phyloP scores from a whole-genome alignment of 2,113 vertebrate species.

The Illadopsis cleaveri region DNA sequence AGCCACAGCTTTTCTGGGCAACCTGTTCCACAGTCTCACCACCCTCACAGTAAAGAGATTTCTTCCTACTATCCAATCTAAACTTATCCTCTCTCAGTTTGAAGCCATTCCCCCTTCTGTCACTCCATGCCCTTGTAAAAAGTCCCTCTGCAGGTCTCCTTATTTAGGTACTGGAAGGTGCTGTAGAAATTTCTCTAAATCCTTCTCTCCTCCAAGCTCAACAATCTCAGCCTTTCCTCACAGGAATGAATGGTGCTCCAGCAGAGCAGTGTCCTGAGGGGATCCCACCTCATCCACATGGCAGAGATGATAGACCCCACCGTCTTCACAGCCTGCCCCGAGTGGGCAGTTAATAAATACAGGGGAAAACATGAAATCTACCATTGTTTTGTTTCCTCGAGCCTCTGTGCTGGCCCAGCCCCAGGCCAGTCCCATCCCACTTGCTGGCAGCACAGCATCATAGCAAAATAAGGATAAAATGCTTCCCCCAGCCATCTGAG shows the following conservation, averaged over 20 bases:
- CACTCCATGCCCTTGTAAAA: neutral
- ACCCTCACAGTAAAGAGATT: neutral
- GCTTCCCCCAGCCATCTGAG: neutral
- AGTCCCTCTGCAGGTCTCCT: neutral
- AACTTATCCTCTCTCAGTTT: neutral
- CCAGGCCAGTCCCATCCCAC: fast-evolving
- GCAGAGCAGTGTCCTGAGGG: neutral
- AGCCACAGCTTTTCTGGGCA: neutral
- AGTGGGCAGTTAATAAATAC: neutral
- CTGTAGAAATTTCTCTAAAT: neutral
- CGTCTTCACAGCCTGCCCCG: neutral
- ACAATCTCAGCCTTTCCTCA: neutral
- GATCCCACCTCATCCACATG: neutral
- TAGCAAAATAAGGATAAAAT: neutral
- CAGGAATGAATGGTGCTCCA: neutral
- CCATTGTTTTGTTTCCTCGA: neutral
- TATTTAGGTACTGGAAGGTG: neutral
- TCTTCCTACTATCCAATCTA: neutral
- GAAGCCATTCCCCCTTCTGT: neutral
- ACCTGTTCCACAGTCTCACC: neutral
- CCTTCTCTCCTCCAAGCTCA: neutral
- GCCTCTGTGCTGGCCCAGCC: neutral
- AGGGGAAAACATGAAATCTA: neutral
- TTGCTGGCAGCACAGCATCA: neutral
- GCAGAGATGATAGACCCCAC: fast-evolving